Conservation (phyloP, 1,140 invertebrate genomes). For the Brevipalpus yothersi region DNA sequence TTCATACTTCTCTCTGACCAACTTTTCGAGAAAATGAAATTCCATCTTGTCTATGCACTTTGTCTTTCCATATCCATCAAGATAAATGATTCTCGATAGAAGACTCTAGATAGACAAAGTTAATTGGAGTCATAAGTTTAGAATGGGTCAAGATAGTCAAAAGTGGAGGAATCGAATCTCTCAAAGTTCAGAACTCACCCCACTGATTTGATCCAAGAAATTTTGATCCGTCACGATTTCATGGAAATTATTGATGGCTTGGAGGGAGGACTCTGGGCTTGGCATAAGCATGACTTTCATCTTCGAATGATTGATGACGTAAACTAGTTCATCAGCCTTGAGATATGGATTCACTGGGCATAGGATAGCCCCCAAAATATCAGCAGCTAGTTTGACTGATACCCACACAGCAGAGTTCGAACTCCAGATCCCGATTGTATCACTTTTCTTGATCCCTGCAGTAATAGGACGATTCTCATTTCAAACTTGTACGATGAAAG, state of each 20-base stretch:
- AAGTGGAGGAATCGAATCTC: no score
- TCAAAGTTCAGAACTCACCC: no score
- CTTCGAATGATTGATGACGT: constrained; percentile 1
- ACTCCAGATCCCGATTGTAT: constrained; percentile 7
- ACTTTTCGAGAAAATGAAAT: no score
- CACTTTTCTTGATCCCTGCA: constrained; percentile 3
- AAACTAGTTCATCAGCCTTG: constrained; percentile 6
- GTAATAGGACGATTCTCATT: not conserved
- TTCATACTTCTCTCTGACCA: no score
- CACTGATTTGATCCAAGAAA: not conserved
- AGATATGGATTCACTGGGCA: constrained; percentile 9
- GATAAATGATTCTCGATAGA: no score
- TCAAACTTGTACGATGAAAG: no score
- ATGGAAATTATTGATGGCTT: constrained; percentile 1
- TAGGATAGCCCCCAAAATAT: constrained; percentile 4
- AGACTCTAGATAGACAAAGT: no score
- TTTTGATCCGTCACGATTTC: not conserved
- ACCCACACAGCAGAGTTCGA: constrained; percentile 7
- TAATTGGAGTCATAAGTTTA: no score
- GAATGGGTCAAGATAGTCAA: no score
- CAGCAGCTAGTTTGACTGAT: constrained; percentile 7
- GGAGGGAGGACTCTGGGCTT: constrained; percentile 3
- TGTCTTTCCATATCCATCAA: no score
- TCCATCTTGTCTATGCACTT: no score
- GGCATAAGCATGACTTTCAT: constrained; percentile 9